Evolutionary conservation across 2,113 vertebrate genomes (phyloP), one percentile per base, ranked within the genome.

Genomic region (Sceloporus tristichus): DNA sequence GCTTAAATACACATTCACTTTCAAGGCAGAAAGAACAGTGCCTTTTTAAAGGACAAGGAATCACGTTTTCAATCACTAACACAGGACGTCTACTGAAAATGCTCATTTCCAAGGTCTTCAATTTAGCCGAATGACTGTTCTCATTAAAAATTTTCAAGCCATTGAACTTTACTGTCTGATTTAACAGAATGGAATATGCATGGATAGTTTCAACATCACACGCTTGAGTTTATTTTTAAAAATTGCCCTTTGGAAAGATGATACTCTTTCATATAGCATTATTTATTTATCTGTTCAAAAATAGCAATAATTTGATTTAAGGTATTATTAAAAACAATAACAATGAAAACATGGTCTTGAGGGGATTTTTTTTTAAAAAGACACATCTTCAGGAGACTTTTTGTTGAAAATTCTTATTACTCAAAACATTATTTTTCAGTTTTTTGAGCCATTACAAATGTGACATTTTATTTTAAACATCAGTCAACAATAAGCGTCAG

Each of bases 111-210:
- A 88, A 82, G 53, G 62, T 90, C 76, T 92, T 91, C 90, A 56
- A 73, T 94, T 81, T 88, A 86, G 16, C 89, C 73, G 90, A 77
- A 93, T 88, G 56, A 86, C 40, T 53, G 0, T 91, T 94, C 93
- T 95, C 88, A 95, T 96, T 95, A 95, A 96, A 96, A 93, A 9
- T 89, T 91, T 95, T 96, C 92, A 95, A 95, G 73, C 62, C 85
- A 90, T 91, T 96, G 94, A 96, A 94, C 87, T 94, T 94, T 92
- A 93, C 80, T 92, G 42, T 91, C 81, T 95, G 84, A 89, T 92
- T 94, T 91, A 95, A 92, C n/a, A 87, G 93, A 94, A 91, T 54
- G 66, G 38, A 87, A 8, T 27, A 81, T 93, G 88, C 87, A 84
- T 92, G 84, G 27, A 59, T 89, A 88, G 38, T 78, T 91, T 93